Percentiles rank a stretch among this genome's conserved stretches.
These are phyloP conservation scores for Drosophila stalkeri DNA, from an alignment of 2,888 invertebrate species.

Conservation along the genomic window DNA sequence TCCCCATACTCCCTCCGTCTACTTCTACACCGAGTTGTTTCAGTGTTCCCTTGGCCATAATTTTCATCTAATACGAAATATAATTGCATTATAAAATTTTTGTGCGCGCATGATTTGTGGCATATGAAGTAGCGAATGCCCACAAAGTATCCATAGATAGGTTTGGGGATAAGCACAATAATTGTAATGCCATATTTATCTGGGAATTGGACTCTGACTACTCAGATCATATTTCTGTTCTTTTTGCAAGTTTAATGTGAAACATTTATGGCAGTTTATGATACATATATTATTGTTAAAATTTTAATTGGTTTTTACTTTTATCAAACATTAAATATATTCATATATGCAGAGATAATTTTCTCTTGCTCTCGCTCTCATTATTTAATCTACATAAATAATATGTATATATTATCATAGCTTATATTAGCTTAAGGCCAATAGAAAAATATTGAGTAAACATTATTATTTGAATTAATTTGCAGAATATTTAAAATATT, in stretches of 20 bases:
- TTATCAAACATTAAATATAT: neutral
- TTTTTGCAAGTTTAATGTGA: neutral
- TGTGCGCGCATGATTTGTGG: constrained; percentile 43
- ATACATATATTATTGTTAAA: neutral
- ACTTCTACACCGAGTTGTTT: neutral
- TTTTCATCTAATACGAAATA: constrained; percentile 63
- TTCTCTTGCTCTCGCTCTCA: too few relatives aligned
- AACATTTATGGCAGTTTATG: neutral
- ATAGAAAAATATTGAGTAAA: too few relatives aligned
- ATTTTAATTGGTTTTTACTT: neutral
- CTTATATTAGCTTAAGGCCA: too few relatives aligned
- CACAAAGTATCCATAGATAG: constrained; percentile 29
- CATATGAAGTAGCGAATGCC: neutral
- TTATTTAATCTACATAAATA: too few relatives aligned
- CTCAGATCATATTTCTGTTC: neutral
- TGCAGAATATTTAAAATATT: too few relatives aligned
- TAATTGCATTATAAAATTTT: constrained; percentile 70
- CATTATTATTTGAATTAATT: too few relatives aligned
- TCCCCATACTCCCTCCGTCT: neutral
- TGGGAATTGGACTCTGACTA: neutral
- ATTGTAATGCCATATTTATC: neutral
- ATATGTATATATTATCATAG: too few relatives aligned
- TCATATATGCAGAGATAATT: neutral
- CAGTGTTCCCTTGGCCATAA: constrained; percentile 36
- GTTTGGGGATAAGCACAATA: constrained; percentile 10